Evolutionary conservation across 1,140 invertebrate species (phyloP), one percentile per base, ranked within the genome.

Genomic region (Pollicipes pollicipes): DNA sequence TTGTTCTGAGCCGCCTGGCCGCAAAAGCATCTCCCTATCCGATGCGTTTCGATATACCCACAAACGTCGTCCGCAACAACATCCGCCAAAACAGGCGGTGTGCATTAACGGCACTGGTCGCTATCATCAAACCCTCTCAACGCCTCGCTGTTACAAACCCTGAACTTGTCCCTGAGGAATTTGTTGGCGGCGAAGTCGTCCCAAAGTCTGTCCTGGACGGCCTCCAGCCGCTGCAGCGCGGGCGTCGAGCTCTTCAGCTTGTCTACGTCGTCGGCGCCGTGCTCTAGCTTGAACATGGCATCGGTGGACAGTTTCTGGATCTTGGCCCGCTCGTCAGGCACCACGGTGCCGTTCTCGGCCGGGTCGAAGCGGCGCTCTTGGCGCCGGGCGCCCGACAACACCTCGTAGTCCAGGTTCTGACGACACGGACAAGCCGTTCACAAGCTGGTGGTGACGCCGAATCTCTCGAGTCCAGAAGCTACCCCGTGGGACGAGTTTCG

Each of bases 321-420:
- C 13, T 88, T 87, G 79, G 90, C 88, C 79, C 95, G 96, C 10
- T 91, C 93, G 79, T 93, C 89, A 0, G 91, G 88, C 0, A 93
- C 89, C 74, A 93, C 73, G 80, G 98, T 95, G 72, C 93, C 95
- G 85, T 98, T 98, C 76, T 96, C 88, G 68, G 87, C 88, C 0
- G 97, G 94, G 83, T 99, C 95, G 95, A 95, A 99, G 75, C 97
- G 84, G 79, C 95, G 94, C 80, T 99, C 97, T 81, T 99, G 97
- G 26, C 97, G 81, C 76, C 93, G 83, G 4, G 96, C 95, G 17
- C 97, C 97, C 75, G 88, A 90, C 0, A 98, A 84, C 71, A 99
- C 93, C 3, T 93, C 87, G 84, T 99, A 99, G 79, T 99, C 96
- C 76, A 98, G 83, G 83, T 99, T 98, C 90, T 95, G 77, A 72